Evolutionary conservation across 2,888 invertebrate species (phyloP).

Genomic region (Chrysolina haemoptera): DNA sequence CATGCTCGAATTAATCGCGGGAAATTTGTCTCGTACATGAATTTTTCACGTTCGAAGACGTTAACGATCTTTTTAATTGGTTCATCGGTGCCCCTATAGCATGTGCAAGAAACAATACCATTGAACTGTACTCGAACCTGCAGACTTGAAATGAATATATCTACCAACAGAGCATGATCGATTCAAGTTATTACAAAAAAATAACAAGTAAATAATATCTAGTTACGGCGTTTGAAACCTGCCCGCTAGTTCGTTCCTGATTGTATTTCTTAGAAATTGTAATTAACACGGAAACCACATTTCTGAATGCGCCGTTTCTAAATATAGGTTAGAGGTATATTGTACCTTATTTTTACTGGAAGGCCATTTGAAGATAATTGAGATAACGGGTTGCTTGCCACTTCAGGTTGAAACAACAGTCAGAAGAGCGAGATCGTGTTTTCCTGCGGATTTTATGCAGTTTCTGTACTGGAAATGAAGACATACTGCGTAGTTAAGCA

Average conservation of each 20-base stretch:
- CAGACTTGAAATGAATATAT: background rate
- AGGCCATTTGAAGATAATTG: no score
- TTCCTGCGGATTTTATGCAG: no score
- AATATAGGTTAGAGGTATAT: no score
- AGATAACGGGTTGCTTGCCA: no score
- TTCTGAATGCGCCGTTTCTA: background rate
- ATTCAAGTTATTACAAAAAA: background rate
- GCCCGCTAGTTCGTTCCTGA: background rate
- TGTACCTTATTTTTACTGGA: no score
- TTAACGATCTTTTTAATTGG: slow-evolving; percentile 7
- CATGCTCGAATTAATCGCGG: no score
- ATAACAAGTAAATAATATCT: background rate
- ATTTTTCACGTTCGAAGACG: slow-evolving; percentile 1
- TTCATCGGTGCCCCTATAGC: background rate
- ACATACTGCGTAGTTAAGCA: no score
- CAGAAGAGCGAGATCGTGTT: no score
- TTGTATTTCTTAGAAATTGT: background rate
- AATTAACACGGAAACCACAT: background rate
- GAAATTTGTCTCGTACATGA: no score
- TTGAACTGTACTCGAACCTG: background rate
- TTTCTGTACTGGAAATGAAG: no score
- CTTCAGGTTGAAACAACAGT: no score
- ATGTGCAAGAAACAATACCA: slow-evolving; percentile 6
- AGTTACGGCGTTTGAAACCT: background rate
- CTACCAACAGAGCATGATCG: background rate